Evolutionary conservation across 2,113 vertebrate genomes (phyloP).

Genomic region (Nerophis ophidion): DNA sequence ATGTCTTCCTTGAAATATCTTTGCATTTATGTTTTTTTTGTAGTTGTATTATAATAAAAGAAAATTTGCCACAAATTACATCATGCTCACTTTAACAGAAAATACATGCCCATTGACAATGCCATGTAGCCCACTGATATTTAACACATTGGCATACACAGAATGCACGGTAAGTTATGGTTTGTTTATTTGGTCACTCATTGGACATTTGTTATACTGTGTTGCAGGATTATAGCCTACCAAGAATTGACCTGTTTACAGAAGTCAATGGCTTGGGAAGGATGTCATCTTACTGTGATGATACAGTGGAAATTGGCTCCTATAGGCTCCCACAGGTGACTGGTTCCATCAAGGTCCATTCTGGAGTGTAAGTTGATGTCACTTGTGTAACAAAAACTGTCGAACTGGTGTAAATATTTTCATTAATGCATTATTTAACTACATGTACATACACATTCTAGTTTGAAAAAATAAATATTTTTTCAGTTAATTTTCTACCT

Average conservation of each 20-base stretch:
- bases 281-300: conserved; percentile 79
- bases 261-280: conserved; percentile 84
- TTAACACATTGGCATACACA: no score
- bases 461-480: neutral
- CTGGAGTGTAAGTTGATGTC: conserved; percentile 85
- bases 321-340: conserved; percentile 81
- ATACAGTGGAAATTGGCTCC: conserved; percentile 77
- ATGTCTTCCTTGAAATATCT: no score
- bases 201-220: neutral
- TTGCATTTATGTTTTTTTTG: no score
- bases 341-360: conserved; percentile 87
- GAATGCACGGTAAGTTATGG: no score
- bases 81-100: no score
- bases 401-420: neutral
- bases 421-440: neutral
- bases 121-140: no score
- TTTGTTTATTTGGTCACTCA: no score
- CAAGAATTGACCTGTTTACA: conserved; percentile 84
- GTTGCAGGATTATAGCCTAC: conserved; percentile 83
- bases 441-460: neutral
- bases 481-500: neutral
- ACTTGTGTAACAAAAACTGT: neutral
- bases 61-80: no score
- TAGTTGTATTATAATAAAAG: no score
- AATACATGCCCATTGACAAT: no score